A percentile compares a stretch with the other conserved stretches of the same genome.
Evolutionary conservation across 2,113 vertebrate genomes (phyloP).

Genomic region (Myiopsitta monachus): DNA sequence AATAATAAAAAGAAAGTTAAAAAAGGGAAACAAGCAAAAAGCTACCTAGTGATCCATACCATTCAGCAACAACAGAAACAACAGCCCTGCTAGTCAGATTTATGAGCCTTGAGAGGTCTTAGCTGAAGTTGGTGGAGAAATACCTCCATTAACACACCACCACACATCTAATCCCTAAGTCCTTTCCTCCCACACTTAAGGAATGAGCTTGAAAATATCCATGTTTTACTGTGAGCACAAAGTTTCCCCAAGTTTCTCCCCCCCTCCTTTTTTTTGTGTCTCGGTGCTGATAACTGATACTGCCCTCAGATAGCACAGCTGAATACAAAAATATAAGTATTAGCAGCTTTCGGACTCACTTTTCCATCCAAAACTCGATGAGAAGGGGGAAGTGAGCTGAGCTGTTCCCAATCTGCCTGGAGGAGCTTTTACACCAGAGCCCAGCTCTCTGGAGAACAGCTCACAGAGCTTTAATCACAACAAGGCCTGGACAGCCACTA

Average conservation of each 20-base stretch:
- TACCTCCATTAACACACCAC: neutral
- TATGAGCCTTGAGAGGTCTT: slow-evolving; percentile 21
- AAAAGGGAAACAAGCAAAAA: neutral
- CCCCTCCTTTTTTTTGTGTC: neutral
- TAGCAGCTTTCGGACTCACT: neutral
- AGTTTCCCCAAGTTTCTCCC: neutral
- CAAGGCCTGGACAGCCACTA: slow-evolving; percentile 24
- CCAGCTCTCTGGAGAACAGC: neutral
- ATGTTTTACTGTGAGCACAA: neutral
- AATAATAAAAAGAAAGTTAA: neutral
- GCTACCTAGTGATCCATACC: neutral
- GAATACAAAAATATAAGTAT: neutral
- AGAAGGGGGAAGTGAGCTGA: neutral
- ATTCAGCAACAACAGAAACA: slow-evolving; percentile 13
- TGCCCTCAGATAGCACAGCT: neutral
- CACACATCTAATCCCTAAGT: neutral
- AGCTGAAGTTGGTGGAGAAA: neutral
- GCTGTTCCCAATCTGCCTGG: neutral
- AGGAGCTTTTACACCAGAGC: neutral
- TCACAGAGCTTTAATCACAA: neutral
- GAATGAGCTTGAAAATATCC: neutral
- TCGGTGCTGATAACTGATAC: neutral
- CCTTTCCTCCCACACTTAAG: neutral
- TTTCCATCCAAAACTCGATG: neutral
- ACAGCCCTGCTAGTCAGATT: neutral